phyloP scores from a whole-genome alignment of 2,888 invertebrate genomes.

The Sphinx pinastri region DNA sequence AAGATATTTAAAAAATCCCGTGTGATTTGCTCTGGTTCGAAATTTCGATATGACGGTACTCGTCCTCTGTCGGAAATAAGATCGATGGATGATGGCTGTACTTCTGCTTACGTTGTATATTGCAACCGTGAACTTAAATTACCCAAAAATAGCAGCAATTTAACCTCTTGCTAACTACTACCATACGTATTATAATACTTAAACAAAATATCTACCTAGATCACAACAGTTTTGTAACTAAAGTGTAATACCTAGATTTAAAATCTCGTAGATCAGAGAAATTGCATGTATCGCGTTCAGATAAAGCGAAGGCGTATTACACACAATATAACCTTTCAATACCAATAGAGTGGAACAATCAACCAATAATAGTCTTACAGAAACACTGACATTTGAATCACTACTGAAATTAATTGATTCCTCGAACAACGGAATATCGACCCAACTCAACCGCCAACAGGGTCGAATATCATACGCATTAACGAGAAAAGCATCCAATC shows the following conservation, averaged over 20 bases:
- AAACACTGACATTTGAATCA: conserved; percentile 28
- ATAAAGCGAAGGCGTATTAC: conserved; percentile 3
- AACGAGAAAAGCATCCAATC: conserved; percentile 37
- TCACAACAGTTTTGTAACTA: no score
- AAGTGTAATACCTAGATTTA: background rate
- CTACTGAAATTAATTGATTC: conserved; percentile 26
- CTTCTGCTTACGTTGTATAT: no score
- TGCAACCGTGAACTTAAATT: no score
- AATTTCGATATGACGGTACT: no score
- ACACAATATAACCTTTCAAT: conserved; percentile 26
- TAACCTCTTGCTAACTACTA: no score
- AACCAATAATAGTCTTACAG: conserved; percentile 20
- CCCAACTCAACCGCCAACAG: conserved; percentile 27
- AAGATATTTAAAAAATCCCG: no score
- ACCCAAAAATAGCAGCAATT: no score
- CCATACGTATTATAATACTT: no score
- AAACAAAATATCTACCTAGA: no score
- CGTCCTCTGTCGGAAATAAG: no score
- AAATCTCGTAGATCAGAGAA: background rate
- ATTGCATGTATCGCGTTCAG: conserved; percentile 13
- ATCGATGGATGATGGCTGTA: no score
- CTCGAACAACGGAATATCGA: conserved; percentile 5
- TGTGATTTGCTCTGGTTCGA: no score
- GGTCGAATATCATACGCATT: conserved; percentile 38
- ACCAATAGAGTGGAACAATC: conserved; percentile 26